A percentile compares a stretch with the other conserved stretches of the same genome.
These are phyloP conservation scores for Trichomalopsis sarcophagae DNA, from an alignment of 1,140 invertebrate genomes.

Conservation along the genomic window DNA sequence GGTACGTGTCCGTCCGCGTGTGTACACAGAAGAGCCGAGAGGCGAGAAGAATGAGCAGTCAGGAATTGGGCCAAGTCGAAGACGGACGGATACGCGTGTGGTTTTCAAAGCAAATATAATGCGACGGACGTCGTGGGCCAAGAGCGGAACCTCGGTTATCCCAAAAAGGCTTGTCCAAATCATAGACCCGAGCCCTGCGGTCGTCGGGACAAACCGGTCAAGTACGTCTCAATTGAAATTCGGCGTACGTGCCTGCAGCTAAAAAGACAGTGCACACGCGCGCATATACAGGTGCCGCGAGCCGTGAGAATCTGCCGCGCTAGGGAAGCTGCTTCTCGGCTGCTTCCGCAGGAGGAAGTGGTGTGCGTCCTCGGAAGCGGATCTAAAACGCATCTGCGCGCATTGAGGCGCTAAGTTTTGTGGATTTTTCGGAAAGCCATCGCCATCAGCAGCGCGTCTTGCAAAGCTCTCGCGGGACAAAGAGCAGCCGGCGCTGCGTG, in stretches of 20 bases:
- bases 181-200: slow-evolving; percentile 37
- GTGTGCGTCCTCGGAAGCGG: slow-evolving; percentile 25
- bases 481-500: background rate
- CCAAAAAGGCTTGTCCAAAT: slow-evolving; percentile 9
- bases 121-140: background rate
- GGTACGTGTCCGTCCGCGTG: background rate
- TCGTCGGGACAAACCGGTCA: background rate
- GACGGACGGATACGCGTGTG: slow-evolving; percentile 6
- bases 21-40: background rate
- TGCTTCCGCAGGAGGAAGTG: slow-evolving; percentile 34
- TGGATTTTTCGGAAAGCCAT: slow-evolving; percentile 16
- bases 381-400: slow-evolving; percentile 30
- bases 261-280: background rate
- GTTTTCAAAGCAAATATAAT: slow-evolving; percentile 47
- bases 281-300: background rate
- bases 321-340: slow-evolving; percentile 7
- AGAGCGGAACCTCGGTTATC: slow-evolving; percentile 37
- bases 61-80: slow-evolving; percentile 4
- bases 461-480: background rate
- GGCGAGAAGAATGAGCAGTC: background rate
- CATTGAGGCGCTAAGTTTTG: slow-evolving; percentile 9
- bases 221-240: slow-evolving; percentile 34
- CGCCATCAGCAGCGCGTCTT: background rate
- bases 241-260: background rate
- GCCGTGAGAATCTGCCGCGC: background rate